These are phyloP conservation scores for Nyctalus aviator DNA, from an alignment of 2,797 vertebrate species.

Conservation along the genomic window DNA sequence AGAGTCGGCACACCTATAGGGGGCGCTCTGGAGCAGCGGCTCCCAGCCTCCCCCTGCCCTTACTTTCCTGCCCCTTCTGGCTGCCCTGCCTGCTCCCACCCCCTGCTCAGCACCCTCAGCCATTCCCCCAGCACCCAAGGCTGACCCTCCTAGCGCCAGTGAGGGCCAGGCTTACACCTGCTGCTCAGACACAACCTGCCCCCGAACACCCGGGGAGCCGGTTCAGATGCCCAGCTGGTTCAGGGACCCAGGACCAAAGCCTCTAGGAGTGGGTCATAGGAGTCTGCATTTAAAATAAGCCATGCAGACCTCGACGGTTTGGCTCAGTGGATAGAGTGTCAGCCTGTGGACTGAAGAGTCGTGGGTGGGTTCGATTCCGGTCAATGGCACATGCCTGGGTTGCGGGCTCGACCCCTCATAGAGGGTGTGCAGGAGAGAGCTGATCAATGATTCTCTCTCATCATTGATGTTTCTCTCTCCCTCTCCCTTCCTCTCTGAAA, in stretches of 20 bases:
- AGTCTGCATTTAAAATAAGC: not conserved
- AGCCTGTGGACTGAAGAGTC: too few species aligned
- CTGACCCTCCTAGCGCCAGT: not conserved
- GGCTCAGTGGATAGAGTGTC: too few species aligned
- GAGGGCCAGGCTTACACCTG: not conserved
- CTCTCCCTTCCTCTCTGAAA: too few species aligned
- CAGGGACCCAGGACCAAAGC: not conserved
- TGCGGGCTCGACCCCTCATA: too few species aligned
- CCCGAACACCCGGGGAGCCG: not conserved
- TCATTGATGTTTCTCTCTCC: too few species aligned
- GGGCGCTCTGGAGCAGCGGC: fast-evolving
- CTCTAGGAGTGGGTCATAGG: not conserved
- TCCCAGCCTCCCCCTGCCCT: not conserved
- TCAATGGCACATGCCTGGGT: too few species aligned
- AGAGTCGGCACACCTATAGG: not conserved
- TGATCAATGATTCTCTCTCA: too few species aligned
- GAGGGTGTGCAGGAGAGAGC: too few species aligned
- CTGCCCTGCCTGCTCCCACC: not conserved
- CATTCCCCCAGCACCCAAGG: not conserved
- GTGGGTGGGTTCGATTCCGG: too few species aligned
- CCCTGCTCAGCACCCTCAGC: not conserved
- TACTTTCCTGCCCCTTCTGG: not conserved
- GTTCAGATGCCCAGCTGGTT: not conserved
- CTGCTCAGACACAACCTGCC: not conserved
- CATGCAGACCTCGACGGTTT: not conserved